Evolutionary conservation across 2,113 vertebrate species (phyloP).

Genomic region (Edolisoma coerulescens): DNA sequence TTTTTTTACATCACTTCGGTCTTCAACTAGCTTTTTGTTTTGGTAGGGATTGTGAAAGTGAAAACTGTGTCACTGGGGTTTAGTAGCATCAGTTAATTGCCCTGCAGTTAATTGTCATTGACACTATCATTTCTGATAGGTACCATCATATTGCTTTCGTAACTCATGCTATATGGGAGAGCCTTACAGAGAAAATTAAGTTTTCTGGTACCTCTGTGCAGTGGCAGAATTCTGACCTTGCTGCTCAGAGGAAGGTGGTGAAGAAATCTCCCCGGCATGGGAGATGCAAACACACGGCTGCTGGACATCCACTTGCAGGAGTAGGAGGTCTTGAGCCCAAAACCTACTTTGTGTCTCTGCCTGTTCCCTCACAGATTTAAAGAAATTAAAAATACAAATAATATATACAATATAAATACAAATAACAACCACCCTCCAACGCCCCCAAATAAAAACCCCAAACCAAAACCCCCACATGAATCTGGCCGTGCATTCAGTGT

Average conservation of each 20-base stretch:
- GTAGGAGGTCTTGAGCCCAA: neutral
- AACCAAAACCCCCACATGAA: neutral
- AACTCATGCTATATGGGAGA: neutral
- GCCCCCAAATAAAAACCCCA: neutral
- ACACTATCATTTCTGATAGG: neutral
- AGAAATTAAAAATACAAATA: neutral
- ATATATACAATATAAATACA: neutral
- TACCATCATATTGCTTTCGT: neutral
- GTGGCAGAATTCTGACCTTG: neutral
- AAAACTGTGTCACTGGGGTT: neutral
- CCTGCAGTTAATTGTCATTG: neutral
- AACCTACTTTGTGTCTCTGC: neutral
- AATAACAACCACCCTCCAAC: neutral
- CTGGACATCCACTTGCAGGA: fast-evolving
- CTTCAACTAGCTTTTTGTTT: neutral
- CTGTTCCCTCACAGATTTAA: neutral
- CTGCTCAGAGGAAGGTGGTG: neutral
- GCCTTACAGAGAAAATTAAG: neutral
- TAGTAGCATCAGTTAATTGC: neutral
- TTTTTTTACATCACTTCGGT: neutral
- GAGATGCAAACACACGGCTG: fast-evolving
- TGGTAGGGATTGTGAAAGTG: neutral
- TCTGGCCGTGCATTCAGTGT: neutral
- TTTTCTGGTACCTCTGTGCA: neutral
- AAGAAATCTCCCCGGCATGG: neutral